A percentile compares a stretch with the other conserved stretches of the same genome.
Evolutionary conservation across 2,888 invertebrate species (phyloP).

Genomic region (Lissonota sp.): DNA sequence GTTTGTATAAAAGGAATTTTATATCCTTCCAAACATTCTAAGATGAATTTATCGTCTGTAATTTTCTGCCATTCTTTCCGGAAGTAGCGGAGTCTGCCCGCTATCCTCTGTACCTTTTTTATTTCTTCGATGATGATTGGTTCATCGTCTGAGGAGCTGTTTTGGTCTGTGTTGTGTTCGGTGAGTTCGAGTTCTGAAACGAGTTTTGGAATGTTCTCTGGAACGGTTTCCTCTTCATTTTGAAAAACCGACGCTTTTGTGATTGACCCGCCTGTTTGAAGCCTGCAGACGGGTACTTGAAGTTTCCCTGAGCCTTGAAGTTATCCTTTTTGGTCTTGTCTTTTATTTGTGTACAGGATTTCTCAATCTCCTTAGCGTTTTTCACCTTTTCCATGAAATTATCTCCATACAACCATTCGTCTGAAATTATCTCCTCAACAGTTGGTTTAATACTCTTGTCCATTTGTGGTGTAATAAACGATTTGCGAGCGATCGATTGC

Average conservation of each 20-base stretch:
- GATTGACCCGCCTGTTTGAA: slow-evolving; percentile 53
- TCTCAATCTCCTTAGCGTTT: slow-evolving; percentile 63
- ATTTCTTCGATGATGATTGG: slow-evolving; percentile 45
- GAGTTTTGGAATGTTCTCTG: neutral
- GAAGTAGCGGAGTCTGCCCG: slow-evolving; percentile 35
- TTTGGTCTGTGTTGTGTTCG: slow-evolving; percentile 9
- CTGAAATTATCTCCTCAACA: slow-evolving; percentile 37
- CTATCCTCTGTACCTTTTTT: slow-evolving; percentile 30
- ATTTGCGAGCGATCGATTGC: slow-evolving; percentile 49
- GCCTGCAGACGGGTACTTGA: slow-evolving; percentile 50
- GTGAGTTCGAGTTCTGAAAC: neutral
- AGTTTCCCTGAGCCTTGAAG: slow-evolving; percentile 55
- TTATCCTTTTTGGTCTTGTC: slow-evolving; percentile 43
- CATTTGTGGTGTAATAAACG: slow-evolving; percentile 51
- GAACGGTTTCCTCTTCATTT: neutral
- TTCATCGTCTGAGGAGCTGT: slow-evolving; percentile 34
- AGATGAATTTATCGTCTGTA: slow-evolving; percentile 42
- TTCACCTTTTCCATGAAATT: slow-evolving; percentile 63
- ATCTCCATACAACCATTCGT: slow-evolving; percentile 59
- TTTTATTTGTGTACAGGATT: slow-evolving; percentile 51
- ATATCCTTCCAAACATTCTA: slow-evolving; percentile 46
- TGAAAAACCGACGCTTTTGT: slow-evolving; percentile 22
- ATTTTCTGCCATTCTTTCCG: slow-evolving; percentile 36
- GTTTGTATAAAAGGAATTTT: slow-evolving; percentile 42
- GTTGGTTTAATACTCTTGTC: slow-evolving; percentile 56